These are phyloP conservation scores for Tachycineta bicolor DNA, from an alignment of 2,113 vertebrate species.

Conservation along the genomic window DNA sequence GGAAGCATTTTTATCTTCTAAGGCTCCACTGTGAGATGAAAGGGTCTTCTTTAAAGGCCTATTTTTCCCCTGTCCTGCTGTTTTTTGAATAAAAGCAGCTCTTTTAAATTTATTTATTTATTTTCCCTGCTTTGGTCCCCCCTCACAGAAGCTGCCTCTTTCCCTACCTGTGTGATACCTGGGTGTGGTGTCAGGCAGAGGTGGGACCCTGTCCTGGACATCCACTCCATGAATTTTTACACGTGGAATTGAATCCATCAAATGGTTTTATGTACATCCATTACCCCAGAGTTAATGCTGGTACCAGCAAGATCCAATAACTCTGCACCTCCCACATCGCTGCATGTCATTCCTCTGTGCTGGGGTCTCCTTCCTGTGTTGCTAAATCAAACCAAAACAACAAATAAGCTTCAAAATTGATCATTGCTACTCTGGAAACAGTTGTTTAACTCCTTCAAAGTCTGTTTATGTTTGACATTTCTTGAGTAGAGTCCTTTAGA, in stretches of 20 bases:
- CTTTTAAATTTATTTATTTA: not conserved
- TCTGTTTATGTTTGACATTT: slow-evolving; percentile 63
- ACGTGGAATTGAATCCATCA: not conserved
- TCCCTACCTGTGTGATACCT: not conserved
- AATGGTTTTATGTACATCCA: not conserved
- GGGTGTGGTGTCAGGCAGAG: not conserved
- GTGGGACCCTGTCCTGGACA: not conserved
- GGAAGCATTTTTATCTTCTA: slow-evolving; percentile 47
- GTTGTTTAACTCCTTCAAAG: slow-evolving; percentile 61
- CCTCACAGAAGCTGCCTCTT: not conserved
- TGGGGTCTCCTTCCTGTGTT: not conserved
- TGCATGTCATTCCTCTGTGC: not conserved
- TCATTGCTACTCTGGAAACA: slow-evolving; percentile 23
- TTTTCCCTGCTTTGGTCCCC: not conserved
- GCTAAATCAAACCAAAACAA: not conserved
- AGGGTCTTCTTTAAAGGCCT: slow-evolving; percentile 33
- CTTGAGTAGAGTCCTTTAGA: slow-evolving; percentile 18
- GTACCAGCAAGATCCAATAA: not conserved
- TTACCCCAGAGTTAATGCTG: not conserved
- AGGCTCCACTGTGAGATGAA: slow-evolving; percentile 45
- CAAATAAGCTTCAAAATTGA: slow-evolving; percentile 39
- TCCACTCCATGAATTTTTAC: too few relatives aligned
- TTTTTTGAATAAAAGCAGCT: slow-evolving; percentile 16
- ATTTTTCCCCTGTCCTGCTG: slow-evolving; percentile 10
- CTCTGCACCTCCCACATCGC: not conserved